phyloP scores from a whole-genome alignment of 2,888 invertebrate genomes.

The Acanthopleura granulata region DNA sequence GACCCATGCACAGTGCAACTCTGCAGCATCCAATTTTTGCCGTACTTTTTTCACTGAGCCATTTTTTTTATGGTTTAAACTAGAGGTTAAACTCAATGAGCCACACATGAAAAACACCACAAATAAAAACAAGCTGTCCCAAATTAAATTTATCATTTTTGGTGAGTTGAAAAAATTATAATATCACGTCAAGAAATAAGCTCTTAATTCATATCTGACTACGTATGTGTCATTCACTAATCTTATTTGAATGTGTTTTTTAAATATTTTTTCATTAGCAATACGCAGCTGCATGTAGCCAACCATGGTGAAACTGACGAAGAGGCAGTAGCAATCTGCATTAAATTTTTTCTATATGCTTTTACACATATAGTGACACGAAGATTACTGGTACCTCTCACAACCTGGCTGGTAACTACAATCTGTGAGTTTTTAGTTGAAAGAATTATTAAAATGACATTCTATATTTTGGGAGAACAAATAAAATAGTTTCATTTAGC shows the following conservation, averaged over 20 bases:
- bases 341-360: too few species aligned
- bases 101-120: background rate
- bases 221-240: background rate
- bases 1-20: background rate
- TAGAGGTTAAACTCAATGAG: background rate
- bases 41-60: background rate
- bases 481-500: too few species aligned
- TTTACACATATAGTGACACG: too few species aligned
- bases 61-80: background rate
- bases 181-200: constrained; percentile 8
- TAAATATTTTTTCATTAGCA: constrained; percentile 2
- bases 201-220: constrained; percentile 13
- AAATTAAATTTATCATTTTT: constrained; percentile 15
- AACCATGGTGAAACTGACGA: too few species aligned
- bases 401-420: too few species aligned
- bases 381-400: too few species aligned
- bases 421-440: too few species aligned
- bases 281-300: background rate
- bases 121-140: constrained; percentile 2
- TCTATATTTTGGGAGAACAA: too few species aligned
- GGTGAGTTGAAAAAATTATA: background rate
- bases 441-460: too few species aligned
- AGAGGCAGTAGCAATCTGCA: too few species aligned
- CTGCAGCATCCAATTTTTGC: background rate
- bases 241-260: background rate